phyloP scores from a whole-genome alignment of 2,113 vertebrate genomes.

The Daphoenositta chrysoptera region DNA sequence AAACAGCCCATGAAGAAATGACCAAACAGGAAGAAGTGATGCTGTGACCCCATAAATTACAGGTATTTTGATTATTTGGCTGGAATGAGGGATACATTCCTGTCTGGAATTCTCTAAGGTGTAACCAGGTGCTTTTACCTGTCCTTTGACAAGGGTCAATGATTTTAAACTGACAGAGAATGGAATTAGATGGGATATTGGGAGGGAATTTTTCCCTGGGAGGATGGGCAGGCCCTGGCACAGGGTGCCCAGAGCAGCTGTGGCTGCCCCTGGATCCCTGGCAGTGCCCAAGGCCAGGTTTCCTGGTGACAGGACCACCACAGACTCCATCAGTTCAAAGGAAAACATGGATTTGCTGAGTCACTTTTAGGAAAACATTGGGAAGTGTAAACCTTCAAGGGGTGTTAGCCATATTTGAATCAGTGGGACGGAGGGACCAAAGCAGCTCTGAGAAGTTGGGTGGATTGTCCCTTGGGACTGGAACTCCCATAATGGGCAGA shows the following conservation, averaged over 20 bases:
- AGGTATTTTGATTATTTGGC: not conserved
- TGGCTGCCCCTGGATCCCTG: not conserved
- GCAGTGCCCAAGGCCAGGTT: not conserved
- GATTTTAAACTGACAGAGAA: not conserved
- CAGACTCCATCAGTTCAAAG: not conserved
- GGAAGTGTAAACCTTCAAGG: not conserved
- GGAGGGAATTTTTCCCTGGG: fast-evolving
- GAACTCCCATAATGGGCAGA: not conserved
- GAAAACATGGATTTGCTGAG: not conserved
- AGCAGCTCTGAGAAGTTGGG: not conserved
- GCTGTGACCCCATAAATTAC: not conserved
- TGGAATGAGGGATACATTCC: not conserved
- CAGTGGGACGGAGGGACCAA: not conserved
- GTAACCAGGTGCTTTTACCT: not conserved
- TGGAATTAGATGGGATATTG: not conserved
- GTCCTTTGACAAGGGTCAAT: not conserved
- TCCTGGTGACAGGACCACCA: not conserved
- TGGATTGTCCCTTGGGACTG: not conserved
- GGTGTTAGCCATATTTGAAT: not conserved
- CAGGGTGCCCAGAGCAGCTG: not conserved
- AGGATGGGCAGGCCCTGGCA: not conserved
- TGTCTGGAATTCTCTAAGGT: not conserved
- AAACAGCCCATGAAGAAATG: not conserved
- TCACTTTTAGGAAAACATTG: not conserved
- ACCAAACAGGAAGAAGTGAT: not conserved